These are phyloP conservation scores for Halcyon chelicuti DNA, from an alignment of 2,797 vertebrate species.

Conservation along the genomic window DNA sequence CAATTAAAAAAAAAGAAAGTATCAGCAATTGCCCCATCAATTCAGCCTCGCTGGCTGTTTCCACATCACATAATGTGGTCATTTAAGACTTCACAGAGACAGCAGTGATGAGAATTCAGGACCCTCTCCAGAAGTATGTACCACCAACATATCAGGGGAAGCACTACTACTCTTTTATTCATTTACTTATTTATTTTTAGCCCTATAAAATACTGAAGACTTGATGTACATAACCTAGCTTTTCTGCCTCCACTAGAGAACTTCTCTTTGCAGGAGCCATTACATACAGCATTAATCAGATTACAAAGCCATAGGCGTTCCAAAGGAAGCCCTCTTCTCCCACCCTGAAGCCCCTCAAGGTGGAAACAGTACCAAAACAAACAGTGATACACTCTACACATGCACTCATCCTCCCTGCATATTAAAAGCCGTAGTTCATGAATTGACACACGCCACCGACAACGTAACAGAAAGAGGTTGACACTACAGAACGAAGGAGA, in stretches of 20 bases:
- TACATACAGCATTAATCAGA: background rate
- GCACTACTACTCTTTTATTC: background rate
- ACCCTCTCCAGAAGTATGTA: background rate
- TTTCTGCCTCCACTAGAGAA: constrained; percentile 24
- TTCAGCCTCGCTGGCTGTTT: background rate
- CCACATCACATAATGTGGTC: background rate
- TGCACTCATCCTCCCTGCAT: background rate
- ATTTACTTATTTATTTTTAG: background rate
- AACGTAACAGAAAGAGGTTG: background rate
- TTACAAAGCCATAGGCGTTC: background rate
- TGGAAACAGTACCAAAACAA: background rate
- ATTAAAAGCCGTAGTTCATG: constrained; percentile 28
- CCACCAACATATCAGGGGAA: background rate
- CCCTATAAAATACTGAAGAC: background rate
- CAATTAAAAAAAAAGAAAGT: background rate
- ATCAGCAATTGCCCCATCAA: background rate
- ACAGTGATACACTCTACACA: background rate
- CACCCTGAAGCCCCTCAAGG: background rate
- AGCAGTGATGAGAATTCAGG: background rate
- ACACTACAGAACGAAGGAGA: background rate
- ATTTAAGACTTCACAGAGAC: background rate
- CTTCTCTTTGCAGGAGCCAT: background rate
- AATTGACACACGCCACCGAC: constrained; percentile 38
- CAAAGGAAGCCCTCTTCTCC: background rate
- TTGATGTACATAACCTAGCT: background rate